Conservation (phyloP, 2,113 vertebrate species). For the Oreocharis arfaki region DNA sequence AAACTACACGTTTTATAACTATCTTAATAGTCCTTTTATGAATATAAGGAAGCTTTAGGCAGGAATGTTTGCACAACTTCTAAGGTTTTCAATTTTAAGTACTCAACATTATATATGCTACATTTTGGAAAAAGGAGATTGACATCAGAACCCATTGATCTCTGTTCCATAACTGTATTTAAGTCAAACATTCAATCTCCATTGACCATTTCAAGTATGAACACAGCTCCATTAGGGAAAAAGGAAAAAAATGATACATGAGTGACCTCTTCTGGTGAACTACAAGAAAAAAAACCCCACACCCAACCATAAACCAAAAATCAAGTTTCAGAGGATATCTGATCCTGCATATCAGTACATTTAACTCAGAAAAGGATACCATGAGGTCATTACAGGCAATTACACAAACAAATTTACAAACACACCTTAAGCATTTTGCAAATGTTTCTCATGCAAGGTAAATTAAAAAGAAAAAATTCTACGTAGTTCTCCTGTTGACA, state of each 20-base stretch:
- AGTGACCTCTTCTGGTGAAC: conserved; percentile 36
- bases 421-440: background rate
- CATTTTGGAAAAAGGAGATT: background rate
- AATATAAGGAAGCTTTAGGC: background rate
- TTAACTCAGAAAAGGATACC: background rate
- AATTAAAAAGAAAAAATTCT: background rate
- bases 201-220: background rate
- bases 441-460: background rate
- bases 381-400: background rate
- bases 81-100: background rate
- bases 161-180: background rate
- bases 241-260: background rate
- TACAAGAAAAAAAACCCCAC: background rate
- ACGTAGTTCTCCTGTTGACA: background rate
- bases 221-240: background rate
- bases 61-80: background rate
- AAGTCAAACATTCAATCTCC: background rate
- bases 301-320: background rate
- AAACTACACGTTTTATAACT: background rate
- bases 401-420: background rate
- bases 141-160: background rate
- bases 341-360: background rate
- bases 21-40: background rate
- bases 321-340: background rate
- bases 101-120: background rate